Evolutionary conservation across 2,113 vertebrate genomes (phyloP).

Genomic region (Catharus fuscescens): DNA sequence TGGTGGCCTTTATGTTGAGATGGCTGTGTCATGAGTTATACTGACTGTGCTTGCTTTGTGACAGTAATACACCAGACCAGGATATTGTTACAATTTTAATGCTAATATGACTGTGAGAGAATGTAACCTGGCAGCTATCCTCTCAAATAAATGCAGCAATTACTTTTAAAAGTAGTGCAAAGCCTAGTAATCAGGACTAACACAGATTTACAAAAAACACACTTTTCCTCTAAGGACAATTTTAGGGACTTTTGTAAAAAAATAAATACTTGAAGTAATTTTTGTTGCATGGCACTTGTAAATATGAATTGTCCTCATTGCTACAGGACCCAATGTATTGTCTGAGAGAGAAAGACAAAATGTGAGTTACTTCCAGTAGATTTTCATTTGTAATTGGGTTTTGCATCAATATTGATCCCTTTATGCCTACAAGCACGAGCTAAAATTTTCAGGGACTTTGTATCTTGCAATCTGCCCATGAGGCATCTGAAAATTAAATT

Average conservation of each 20-base stretch:
- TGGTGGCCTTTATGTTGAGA: neutral
- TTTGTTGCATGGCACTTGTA: neutral
- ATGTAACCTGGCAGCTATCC: neutral
- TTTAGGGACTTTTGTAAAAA: neutral
- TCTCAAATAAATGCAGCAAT: neutral
- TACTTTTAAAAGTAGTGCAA: neutral
- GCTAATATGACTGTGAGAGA: neutral
- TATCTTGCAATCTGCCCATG: neutral
- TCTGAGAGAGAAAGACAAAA: neutral
- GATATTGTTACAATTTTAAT: neutral
- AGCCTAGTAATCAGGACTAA: neutral
- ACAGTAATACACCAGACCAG: neutral
- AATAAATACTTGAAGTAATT: neutral
- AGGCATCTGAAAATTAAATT: neutral
- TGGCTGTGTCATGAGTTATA: neutral
- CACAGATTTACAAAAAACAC: neutral
- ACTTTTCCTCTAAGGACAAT: neutral
- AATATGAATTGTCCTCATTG: neutral
- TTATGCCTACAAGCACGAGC: neutral
- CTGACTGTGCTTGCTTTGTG: neutral
- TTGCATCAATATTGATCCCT: neutral
- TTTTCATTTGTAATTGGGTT: neutral
- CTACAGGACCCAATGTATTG: neutral
- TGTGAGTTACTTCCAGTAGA: neutral
- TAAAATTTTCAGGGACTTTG: neutral